phyloP scores from a whole-genome alignment of 2,888 invertebrate genomes.

The Tyria jacobaeae region DNA sequence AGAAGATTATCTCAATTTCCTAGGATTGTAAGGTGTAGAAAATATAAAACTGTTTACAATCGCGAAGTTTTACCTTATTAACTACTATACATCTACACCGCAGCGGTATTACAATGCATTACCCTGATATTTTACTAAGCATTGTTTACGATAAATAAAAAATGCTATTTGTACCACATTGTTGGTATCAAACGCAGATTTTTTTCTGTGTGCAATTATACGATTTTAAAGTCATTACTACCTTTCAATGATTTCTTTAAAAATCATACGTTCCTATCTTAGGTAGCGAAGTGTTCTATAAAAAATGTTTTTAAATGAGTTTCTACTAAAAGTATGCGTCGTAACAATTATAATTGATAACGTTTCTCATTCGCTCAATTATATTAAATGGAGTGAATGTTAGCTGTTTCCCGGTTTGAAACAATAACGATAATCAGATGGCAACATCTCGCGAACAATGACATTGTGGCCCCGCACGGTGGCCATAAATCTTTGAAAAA shows the following conservation, averaged over 20 bases:
- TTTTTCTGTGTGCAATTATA: conserved; percentile 24
- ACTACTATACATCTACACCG: conserved; percentile 46
- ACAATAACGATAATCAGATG: conserved; percentile 82
- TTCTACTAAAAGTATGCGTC: conserved; percentile 61
- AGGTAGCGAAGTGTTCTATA: conserved; percentile 42
- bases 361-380: conserved; percentile 83
- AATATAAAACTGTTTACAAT: background rate
- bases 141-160: conserved; percentile 51
- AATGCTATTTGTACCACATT: conserved; percentile 43
- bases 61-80: conserved; percentile 75
- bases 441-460: conserved; percentile 81
- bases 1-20: background rate
- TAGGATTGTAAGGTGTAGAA: background rate
- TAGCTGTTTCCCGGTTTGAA: conserved; percentile 80
- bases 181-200: conserved; percentile 40
- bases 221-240: conserved; percentile 13
- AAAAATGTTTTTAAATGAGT: conserved; percentile 47
- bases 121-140: conserved; percentile 52
- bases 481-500: conserved; percentile 52
- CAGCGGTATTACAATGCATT: conserved; percentile 46
- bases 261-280: background rate
- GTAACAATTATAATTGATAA: conserved; percentile 80
- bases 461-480: conserved; percentile 70
- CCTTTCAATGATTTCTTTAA: background rate
- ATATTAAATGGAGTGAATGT: conserved; percentile 83